Conservation (phyloP, 2,888 invertebrate species). For the Athripsodes cinereus region DNA sequence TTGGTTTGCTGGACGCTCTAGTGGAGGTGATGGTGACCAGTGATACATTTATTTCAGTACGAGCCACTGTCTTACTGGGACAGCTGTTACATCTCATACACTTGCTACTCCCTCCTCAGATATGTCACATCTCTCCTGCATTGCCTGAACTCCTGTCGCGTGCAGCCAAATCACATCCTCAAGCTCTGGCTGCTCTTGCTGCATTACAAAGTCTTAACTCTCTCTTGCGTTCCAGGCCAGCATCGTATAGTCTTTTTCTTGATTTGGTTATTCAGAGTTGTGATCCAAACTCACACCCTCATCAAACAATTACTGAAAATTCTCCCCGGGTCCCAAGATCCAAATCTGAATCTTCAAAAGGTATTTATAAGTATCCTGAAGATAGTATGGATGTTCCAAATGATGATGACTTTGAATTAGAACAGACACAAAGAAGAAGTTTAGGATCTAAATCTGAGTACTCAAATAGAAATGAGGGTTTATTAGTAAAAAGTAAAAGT, state of each 20-base stretch:
- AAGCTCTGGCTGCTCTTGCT: slow-evolving; percentile 76
- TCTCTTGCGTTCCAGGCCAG: slow-evolving; percentile 73
- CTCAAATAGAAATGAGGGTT: slow-evolving; percentile 43
- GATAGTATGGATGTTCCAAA: slow-evolving; percentile 42
- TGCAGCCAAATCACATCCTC: slow-evolving; percentile 71
- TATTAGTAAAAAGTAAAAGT: slow-evolving; percentile 47
- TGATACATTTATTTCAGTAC: slow-evolving; percentile 84
- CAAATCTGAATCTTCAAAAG: slow-evolving; percentile 10
- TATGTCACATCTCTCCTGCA: slow-evolving; percentile 76
- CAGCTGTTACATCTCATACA: slow-evolving; percentile 85
- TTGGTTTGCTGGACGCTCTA: slow-evolving; percentile 80
- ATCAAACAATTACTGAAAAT: slow-evolving; percentile 33
- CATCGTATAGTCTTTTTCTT: slow-evolving; percentile 76
- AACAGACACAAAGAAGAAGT: slow-evolving; percentile 43
- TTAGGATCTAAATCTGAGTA: slow-evolving; percentile 44
- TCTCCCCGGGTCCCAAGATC: slow-evolving; percentile 30
- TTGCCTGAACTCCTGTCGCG: slow-evolving; percentile 76
- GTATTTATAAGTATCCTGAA: slow-evolving; percentile 34
- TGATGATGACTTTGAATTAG: slow-evolving; percentile 40
- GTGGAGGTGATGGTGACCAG: slow-evolving; percentile 88
- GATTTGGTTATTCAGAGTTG: slow-evolving; percentile 68
- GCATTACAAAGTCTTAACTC: slow-evolving; percentile 73
- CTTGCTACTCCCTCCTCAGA: slow-evolving; percentile 78
- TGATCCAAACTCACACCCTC: slow-evolving; percentile 33
- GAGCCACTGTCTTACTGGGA: slow-evolving; percentile 84